phyloP scores from a whole-genome alignment of 2,888 invertebrate genomes.

The Sinhomidia bicolor region DNA sequence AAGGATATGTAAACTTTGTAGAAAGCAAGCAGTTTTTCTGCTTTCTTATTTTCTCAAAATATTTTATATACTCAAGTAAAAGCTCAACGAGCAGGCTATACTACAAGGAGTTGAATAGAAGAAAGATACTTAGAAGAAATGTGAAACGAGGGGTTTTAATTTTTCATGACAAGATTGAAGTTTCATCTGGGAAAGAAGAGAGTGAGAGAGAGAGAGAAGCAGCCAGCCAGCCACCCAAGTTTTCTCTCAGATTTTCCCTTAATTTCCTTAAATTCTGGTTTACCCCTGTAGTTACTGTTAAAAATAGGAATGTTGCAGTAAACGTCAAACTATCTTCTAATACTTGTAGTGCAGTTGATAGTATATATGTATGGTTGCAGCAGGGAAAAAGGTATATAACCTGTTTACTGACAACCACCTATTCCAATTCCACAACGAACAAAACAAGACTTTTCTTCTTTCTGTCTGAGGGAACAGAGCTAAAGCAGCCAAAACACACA shows the following conservation, averaged over 20 bases:
- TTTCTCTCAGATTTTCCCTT: constrained; percentile 61
- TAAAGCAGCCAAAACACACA: too few relatives aligned
- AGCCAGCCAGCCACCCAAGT: constrained; percentile 25
- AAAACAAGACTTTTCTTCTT: neutral
- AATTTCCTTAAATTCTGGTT: constrained; percentile 66
- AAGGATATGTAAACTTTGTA: too few relatives aligned
- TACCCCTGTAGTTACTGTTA: constrained; percentile 42
- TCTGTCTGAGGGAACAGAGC: neutral
- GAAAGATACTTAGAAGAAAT: constrained; percentile 11
- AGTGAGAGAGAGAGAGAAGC: neutral
- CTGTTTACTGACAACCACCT: constrained; percentile 58
- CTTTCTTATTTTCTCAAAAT: too few relatives aligned
- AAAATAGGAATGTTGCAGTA: constrained; percentile 25
- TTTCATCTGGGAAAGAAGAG: constrained; percentile 34
- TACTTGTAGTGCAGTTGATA: constrained; percentile 5
- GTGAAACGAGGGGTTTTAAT: constrained; percentile 63
- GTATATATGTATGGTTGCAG: too few relatives aligned
- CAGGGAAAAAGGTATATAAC: constrained; percentile 50
- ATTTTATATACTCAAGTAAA: too few relatives aligned
- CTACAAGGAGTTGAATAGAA: neutral
- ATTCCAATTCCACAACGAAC: constrained; percentile 19
- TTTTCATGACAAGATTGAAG: constrained; percentile 69
- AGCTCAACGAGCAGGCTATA: too few relatives aligned
- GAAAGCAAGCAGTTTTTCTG: too few relatives aligned
- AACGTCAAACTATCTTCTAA: constrained; percentile 16